Percentiles rank a stretch among this genome's conserved stretches.
phyloP scores from a whole-genome alignment of 2,113 vertebrate species.

The Bujurquina vittata region DNA sequence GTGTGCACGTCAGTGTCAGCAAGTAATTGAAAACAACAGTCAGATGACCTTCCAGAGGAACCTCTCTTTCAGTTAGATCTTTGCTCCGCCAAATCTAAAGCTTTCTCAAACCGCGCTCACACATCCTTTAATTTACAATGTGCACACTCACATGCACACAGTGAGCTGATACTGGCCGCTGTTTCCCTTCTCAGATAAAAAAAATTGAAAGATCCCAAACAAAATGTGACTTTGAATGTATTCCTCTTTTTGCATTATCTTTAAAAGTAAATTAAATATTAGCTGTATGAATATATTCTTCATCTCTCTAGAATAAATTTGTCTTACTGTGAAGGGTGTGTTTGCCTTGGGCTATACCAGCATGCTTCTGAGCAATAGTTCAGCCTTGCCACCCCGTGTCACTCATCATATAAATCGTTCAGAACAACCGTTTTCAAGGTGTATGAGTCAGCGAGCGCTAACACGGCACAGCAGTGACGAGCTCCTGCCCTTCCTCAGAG shows the following conservation, averaged over 20 bases:
- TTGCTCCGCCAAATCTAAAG: not conserved
- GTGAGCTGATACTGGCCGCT: not conserved
- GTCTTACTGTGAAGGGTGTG: not conserved
- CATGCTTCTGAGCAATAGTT: constrained; percentile 4
- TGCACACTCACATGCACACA: not conserved
- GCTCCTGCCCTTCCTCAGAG: not conserved
- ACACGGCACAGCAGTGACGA: not conserved
- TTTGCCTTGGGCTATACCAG: not conserved
- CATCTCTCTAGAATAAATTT: not conserved
- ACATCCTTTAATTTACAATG: constrained; percentile 38
- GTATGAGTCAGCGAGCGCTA: not conserved
- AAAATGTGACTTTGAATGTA: too few species aligned
- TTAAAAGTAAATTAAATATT: not conserved
- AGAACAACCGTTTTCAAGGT: constrained; percentile 23
- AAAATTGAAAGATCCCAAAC: not conserved
- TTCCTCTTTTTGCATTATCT: too few species aligned
- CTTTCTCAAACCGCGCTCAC: constrained; percentile 25
- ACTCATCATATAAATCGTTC: constrained; percentile 25
- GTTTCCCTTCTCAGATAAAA: not conserved
- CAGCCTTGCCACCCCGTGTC: constrained; percentile 13
- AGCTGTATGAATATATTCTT: not conserved
- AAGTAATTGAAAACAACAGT: constrained; percentile 12
- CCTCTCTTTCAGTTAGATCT: constrained; percentile 11
- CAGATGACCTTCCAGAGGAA: constrained; percentile 23
- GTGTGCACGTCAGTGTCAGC: constrained; percentile 22